phyloP scores from a whole-genome alignment of 2,888 invertebrate genomes.

The Thera britannica region DNA sequence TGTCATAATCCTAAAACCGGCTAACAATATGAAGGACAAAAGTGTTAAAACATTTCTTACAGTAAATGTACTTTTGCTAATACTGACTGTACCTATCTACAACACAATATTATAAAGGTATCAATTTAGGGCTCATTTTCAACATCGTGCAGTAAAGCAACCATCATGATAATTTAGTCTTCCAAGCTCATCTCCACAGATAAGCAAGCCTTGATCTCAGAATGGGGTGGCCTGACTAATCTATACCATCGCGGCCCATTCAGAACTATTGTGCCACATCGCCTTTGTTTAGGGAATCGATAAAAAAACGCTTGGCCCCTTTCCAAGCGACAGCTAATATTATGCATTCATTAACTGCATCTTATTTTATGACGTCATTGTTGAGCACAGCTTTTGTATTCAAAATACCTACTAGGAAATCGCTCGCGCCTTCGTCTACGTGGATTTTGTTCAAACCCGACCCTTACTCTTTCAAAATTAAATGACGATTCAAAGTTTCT shows the following conservation, averaged over 20 bases:
- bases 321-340: slow-evolving; percentile 58
- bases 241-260: slow-evolving; percentile 79
- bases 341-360: slow-evolving; percentile 41
- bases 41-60: no score
- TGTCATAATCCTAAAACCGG: no score
- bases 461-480: no score
- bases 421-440: no score
- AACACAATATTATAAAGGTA: no score
- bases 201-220: slow-evolving; percentile 28
- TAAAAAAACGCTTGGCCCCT: slow-evolving; percentile 77
- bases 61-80: no score
- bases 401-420: no score
- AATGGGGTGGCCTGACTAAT: slow-evolving; percentile 74
- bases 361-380: neutral
- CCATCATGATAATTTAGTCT: slow-evolving; percentile 9
- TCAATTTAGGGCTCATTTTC: neutral
- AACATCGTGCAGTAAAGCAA: neutral
- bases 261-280: slow-evolving; percentile 78
- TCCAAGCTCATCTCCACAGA: slow-evolving; percentile 21
- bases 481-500: no score
- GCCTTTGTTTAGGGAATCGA: slow-evolving; percentile 78
- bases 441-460: no score
- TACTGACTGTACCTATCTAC: no score
- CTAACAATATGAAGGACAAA: no score
- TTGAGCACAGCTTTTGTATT: no score